Conservation (phyloP, 2,113 vertebrate genomes). For the Heteronetta atricapilla region DNA sequence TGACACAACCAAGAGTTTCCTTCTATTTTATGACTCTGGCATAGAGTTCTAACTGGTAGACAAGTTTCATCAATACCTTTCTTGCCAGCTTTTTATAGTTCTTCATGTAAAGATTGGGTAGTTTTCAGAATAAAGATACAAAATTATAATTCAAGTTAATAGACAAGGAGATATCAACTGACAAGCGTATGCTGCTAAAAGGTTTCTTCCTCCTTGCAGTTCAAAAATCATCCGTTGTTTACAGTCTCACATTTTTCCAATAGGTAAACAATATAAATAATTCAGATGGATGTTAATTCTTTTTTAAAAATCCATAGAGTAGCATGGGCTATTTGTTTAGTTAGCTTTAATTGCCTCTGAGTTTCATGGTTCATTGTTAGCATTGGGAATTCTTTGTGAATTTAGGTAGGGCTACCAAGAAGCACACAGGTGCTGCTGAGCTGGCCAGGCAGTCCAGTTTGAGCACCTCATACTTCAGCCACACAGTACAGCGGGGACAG, state of each 20-base stretch:
- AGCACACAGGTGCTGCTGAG: not conserved
- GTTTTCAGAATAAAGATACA: not conserved
- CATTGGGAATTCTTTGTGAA: not conserved
- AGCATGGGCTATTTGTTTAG: not conserved
- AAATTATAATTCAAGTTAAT: not conserved
- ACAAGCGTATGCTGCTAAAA: not conserved
- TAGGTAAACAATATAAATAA: slow-evolving; percentile 11
- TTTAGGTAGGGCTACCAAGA: not conserved
- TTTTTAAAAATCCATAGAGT: not conserved
- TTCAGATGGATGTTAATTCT: not conserved
- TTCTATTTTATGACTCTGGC: not conserved
- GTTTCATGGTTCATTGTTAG: not conserved
- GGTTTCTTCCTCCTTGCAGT: not conserved
- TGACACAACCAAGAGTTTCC: not conserved
- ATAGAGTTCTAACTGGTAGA: too few relatives aligned
- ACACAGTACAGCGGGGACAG: not conserved
- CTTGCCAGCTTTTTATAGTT: not conserved
- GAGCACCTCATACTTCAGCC: fast-evolving
- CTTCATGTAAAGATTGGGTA: not conserved
- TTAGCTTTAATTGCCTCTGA: not conserved
- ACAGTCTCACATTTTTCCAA: not conserved
- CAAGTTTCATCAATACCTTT: not conserved
- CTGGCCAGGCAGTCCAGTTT: not conserved
- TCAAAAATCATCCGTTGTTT: not conserved
- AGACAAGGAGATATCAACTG: not conserved